Conservation (phyloP, 2,113 vertebrate genomes). For the Microtus montanus region DNA sequence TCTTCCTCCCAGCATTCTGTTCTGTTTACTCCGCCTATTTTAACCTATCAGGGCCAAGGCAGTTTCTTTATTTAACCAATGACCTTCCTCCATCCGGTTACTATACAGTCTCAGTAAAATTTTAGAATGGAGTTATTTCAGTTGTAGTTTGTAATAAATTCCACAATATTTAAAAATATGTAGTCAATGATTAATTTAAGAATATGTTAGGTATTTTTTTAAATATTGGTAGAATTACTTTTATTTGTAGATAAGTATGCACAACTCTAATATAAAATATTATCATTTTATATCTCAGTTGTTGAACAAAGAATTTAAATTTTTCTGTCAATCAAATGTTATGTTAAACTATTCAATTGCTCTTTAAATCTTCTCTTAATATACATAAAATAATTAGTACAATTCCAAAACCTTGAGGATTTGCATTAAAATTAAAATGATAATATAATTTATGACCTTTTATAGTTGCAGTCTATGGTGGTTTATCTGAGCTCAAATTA, state of each 20-base stretch:
- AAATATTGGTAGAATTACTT: not conserved
- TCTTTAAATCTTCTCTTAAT: not conserved
- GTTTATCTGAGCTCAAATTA: not conserved
- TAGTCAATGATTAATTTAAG: not conserved
- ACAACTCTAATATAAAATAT: not conserved
- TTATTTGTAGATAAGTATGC: not conserved
- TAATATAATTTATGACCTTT: not conserved
- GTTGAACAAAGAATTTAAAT: not conserved
- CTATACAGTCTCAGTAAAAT: not conserved
- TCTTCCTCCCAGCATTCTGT: too few species aligned
- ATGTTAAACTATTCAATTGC: not conserved
- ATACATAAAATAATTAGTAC: not conserved
- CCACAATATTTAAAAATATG: not conserved
- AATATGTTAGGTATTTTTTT: not conserved
- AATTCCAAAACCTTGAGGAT: not conserved
- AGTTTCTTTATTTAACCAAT: too few species aligned
- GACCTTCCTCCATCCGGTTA: too few species aligned
- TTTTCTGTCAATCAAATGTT: not conserved
- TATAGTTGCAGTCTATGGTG: not conserved
- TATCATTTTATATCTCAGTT: not conserved
- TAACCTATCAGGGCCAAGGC: too few species aligned
- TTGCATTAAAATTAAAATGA: not conserved
- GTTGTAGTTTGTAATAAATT: not conserved
- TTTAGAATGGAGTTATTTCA: not conserved
- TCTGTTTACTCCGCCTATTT: too few species aligned